Conservation (phyloP, 2,113 vertebrate species). For the Empidonax traillii region DNA sequence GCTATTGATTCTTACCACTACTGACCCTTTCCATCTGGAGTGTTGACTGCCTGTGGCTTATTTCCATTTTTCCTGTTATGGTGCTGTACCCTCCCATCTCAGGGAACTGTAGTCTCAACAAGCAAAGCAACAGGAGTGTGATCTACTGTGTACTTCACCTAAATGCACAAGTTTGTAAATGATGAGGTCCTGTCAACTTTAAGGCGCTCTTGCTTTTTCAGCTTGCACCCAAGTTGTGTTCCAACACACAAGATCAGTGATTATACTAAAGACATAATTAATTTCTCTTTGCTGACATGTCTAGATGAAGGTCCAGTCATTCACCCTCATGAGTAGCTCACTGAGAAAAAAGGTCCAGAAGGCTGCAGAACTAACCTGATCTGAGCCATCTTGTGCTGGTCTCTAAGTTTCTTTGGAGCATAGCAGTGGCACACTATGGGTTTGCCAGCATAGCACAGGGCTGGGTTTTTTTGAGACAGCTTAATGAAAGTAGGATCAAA, state of each 20-base stretch:
- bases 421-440: neutral
- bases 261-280: neutral
- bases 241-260: neutral
- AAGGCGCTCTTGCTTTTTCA: neutral
- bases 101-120: neutral
- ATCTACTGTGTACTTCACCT: neutral
- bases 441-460: neutral
- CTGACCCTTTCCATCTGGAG: neutral
- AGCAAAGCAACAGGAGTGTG: neutral
- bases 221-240: neutral
- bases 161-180: neutral
- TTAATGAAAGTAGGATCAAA: neutral
- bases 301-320: neutral
- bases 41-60: neutral
- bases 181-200: neutral
- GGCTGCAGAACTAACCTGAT: neutral
- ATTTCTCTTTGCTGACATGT: neutral
- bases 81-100: neutral
- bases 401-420: neutral
- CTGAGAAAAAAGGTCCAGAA: neutral
- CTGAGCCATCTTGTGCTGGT: neutral
- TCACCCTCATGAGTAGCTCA: neutral
- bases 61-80: neutral
- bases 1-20: neutral
- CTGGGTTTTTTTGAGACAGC: neutral